These are phyloP conservation scores for Trissolcus brochymenae DNA, from an alignment of 2,888 invertebrate genomes.

Conservation along the genomic window DNA sequence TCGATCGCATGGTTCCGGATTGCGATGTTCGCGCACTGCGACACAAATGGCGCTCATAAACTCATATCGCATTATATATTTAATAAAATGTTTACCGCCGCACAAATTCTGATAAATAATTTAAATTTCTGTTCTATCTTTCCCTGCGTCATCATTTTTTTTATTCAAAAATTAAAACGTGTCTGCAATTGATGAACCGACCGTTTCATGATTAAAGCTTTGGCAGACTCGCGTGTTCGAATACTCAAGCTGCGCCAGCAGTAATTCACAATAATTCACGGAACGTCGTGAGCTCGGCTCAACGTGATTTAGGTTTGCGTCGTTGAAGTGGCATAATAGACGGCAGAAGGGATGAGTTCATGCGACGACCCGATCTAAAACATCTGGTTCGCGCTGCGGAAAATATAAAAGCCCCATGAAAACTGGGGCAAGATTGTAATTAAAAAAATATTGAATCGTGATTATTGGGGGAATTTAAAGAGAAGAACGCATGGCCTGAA, in stretches of 20 bases:
- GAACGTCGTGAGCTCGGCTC: slow-evolving; percentile 40
- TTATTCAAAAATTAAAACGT: too few species aligned
- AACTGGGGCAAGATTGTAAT: slow-evolving; percentile 25
- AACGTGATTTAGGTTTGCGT: slow-evolving; percentile 46
- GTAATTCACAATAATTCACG: slow-evolving; percentile 58
- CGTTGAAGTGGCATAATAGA: slow-evolving; percentile 36
- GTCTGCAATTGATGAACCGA: too few species aligned
- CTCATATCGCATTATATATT: too few species aligned
- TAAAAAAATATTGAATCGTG: slow-evolving; percentile 1
- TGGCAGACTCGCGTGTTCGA: slow-evolving; percentile 41
- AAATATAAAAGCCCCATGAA: slow-evolving; percentile 19
- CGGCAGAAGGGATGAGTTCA: slow-evolving; percentile 32
- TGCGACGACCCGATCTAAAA: slow-evolving; percentile 40
- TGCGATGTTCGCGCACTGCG: slow-evolving; percentile 34
- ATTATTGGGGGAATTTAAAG: too few species aligned
- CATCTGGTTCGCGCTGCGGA: not conserved
- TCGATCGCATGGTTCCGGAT: slow-evolving; percentile 30
- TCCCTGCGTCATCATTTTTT: too few species aligned
- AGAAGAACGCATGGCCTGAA: too few species aligned
- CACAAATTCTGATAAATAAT: too few species aligned
- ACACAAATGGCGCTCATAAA: slow-evolving; percentile 33
- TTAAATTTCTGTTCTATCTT: too few species aligned
- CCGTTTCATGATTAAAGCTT: slow-evolving; percentile 32
- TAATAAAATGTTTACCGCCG: too few species aligned
- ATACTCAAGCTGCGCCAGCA: slow-evolving; percentile 49